A percentile compares a stretch with the other conserved stretches of the same genome.
These are phyloP conservation scores for Chaetops frenatus DNA, from an alignment of 2,113 vertebrate genomes.

Conservation along the genomic window DNA sequence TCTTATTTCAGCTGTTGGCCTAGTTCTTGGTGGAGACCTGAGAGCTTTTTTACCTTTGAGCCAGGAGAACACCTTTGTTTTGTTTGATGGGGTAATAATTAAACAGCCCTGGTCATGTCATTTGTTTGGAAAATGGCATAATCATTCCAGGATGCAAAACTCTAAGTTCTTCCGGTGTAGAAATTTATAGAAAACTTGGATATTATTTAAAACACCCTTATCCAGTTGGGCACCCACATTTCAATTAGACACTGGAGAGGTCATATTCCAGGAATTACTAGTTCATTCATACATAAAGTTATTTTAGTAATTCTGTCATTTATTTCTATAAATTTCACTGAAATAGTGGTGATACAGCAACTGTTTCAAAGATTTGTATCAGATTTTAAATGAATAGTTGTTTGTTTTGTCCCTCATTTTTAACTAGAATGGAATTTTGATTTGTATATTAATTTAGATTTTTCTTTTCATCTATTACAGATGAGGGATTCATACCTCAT, in stretches of 20 bases:
- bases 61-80: neutral
- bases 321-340: neutral
- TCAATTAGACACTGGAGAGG: neutral
- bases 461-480: constrained; percentile 66
- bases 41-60: neutral
- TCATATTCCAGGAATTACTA: neutral
- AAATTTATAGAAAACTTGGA: neutral
- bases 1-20: neutral
- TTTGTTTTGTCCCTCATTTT: neutral
- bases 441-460: neutral
- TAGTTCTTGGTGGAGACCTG: neutral
- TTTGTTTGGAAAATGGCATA: neutral
- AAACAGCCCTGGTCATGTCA: neutral
- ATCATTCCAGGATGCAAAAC: neutral
- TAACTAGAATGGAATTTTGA: neutral
- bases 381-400: neutral
- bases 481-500: constrained; percentile 97
- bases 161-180: neutral
- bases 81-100: neutral
- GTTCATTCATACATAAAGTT: neutral
- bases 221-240: neutral
- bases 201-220: neutral
- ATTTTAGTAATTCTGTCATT: neutral
- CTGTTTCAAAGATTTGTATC: neutral
- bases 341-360: neutral